Evolutionary conservation across 2,888 invertebrate species (phyloP), one percentile per base, ranked within the genome.

Genomic region (Zaprionus obscuricornis): DNA sequence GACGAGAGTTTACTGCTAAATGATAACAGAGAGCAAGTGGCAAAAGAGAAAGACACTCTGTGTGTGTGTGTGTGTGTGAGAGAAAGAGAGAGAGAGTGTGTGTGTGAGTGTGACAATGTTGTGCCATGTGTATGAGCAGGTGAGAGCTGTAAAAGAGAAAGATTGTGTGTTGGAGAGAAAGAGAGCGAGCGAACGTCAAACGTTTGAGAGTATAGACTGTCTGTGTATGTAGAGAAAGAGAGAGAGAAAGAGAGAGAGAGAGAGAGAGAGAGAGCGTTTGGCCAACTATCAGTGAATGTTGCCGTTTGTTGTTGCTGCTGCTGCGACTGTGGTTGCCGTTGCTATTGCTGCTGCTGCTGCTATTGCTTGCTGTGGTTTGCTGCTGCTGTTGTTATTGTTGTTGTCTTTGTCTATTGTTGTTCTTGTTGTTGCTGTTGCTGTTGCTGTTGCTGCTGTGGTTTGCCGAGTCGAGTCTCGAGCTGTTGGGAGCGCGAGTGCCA

Each of bases 341-440:
- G 39, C 26, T 58, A 49, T 24, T 60, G 26, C 13, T 36, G 63
- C 67, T 63, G 62, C 65, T n/a, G 75, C 83, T 78, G 82, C 79
- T 75, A 64, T 79, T 74, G 73, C 75, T 82, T 78, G 79, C 57
- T 75, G 74, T 77, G 81, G 77, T 64, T 39, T 74, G 59, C 34
- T 17, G 5, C 7, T 22, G 4, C 13, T 13, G 29, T 8, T 18
- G 27, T 13, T 39, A 36, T 34, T 18, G 62, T 7, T 51, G 55
- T 6, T 59, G 45, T 14, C 20, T 46, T 24, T 45, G 52, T n/a
- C n/a, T 58, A 54, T 22, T 34, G n/a, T 56, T 54, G 60, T 50
- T 36, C 43, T 31, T 45, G 39, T n/a, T 29, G 29, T 42, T 8
- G 31, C 31, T 8, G 14, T n/a, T n/a, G n/a, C n/a, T n/a, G n/a